These are phyloP conservation scores for Mustelus asterias DNA, from an alignment of 2,113 vertebrate genomes.

Conservation along the genomic window DNA sequence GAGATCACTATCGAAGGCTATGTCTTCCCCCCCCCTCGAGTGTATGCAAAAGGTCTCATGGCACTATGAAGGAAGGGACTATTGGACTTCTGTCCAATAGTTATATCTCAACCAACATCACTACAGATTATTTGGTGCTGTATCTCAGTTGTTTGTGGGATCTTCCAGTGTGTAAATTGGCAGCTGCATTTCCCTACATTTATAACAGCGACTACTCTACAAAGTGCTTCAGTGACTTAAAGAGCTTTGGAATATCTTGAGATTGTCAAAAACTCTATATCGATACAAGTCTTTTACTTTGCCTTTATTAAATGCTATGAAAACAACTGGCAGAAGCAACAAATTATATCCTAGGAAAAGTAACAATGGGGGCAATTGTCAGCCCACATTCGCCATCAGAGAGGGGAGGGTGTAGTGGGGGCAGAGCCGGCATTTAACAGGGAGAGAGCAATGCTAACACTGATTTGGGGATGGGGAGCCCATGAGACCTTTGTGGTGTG, in stretches of 20 bases:
- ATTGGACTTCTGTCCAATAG: not conserved
- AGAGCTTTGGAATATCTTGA: not conserved
- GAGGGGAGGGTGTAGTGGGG: too few relatives aligned
- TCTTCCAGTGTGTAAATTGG: not conserved
- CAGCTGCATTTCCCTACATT: not conserved
- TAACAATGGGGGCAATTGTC: not conserved
- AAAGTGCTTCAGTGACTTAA: not conserved
- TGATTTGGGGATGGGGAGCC: too few relatives aligned
- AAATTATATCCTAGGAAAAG: not conserved
- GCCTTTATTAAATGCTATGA: not conserved
- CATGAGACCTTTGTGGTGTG: too few relatives aligned
- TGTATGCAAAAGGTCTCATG: not conserved
- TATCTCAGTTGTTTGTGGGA: not conserved
- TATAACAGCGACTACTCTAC: not conserved
- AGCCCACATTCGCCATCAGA: too few relatives aligned
- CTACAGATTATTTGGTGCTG: not conserved
- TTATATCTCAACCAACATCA: not conserved
- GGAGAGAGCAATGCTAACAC: too few relatives aligned
- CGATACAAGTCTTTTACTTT: not conserved
- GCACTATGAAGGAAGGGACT: not conserved
- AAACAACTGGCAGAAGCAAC: not conserved
- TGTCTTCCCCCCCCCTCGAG: not conserved
- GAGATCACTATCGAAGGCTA: not conserved
- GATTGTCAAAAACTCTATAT: not conserved
- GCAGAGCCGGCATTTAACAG: too few relatives aligned